Conservation (phyloP, 1,140 invertebrate species). For the Drosophila asahinai region DNA sequence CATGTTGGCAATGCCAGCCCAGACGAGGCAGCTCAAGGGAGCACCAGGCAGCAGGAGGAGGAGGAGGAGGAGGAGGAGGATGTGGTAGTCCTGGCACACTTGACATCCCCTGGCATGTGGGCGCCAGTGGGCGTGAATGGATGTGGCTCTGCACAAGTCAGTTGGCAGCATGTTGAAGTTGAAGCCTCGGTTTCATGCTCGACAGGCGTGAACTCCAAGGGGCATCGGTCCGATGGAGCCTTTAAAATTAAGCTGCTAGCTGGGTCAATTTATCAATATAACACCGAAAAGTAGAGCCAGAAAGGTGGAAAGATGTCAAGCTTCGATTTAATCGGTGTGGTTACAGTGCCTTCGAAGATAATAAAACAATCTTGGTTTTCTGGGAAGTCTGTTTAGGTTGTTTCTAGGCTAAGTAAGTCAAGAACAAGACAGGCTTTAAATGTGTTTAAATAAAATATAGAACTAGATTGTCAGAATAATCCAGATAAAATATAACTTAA, state of each 20-base stretch:
- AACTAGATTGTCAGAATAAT: not conserved
- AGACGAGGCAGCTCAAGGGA: constrained; percentile 10
- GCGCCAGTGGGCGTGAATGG: constrained; percentile 4
- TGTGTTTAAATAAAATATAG: too few relatives aligned
- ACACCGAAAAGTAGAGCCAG: not conserved
- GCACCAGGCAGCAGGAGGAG: not conserved
- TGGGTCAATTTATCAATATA: constrained; percentile 24
- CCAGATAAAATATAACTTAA: not conserved
- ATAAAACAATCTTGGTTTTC: not conserved
- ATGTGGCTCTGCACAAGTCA: constrained; percentile 42
- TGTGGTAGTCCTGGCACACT: constrained; percentile 25
- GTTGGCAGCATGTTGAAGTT: constrained; percentile 42
- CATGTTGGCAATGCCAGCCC: constrained; percentile 48
- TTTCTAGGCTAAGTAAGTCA: not conserved
- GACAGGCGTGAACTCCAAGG: constrained; percentile 24
- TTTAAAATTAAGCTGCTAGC: constrained; percentile 40
- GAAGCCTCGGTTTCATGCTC: constrained; percentile 52
- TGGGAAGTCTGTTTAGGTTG: not conserved
- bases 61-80: not conserved
- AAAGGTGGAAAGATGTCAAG: constrained; percentile 2
- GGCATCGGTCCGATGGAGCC: not conserved
- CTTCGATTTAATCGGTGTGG: constrained; percentile 6
- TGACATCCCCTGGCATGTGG: constrained; percentile 31
- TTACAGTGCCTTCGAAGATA: not conserved
- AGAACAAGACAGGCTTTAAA: not conserved